Evolutionary conservation across 2,888 invertebrate species (phyloP), one percentile per base, ranked within the genome.

Genomic region (Ormyrus pomaceus): DNA sequence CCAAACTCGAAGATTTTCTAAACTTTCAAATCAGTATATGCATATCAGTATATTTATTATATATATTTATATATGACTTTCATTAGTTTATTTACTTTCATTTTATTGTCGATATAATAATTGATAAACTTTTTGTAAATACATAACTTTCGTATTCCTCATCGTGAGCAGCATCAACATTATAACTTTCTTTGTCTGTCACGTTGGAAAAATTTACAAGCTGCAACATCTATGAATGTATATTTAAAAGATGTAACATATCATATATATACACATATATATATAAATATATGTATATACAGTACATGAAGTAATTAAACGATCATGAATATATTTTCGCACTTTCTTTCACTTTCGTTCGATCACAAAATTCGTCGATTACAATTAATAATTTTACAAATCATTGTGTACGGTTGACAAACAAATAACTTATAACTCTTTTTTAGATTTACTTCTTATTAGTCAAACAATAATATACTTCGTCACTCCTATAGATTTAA

Each of bases 51-150:
- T 62, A 11, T 75, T 78, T 56, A 65, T 45, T 64, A 53, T 76
- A 59, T 75, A 58, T 19, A 19, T 19, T 19, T 86, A 86, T 83
- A 81, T 86, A 86, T 84, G 85, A 86, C 85, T 87, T 88, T 87
- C 85, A 84, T 84, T 86, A 77, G 78, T 84, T 84, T 71, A 65
- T 82, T 83, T 71, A 73, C 79, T 79, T 70, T 85, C 74, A 76
- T 89, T 19, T 19, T 89, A 89, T 89, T 90, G 88, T 90, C 89
- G 83, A 84, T 85, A 86, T 85, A 84, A 85, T 88, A 88, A 88
- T 87, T 87, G 85, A 88, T 86, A 86, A 82, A 86, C 79, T 85
- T 77, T 19, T 71, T 19, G 9, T 76, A 64, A 76, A 74, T 79
- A 71, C 68, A 78, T 64, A 76, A 66, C 71, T 75, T 76, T 78